Evolutionary conservation across 2,797 vertebrate species (phyloP), one percentile per base, ranked within the genome.

Genomic region (Alosa sapidissima): DNA sequence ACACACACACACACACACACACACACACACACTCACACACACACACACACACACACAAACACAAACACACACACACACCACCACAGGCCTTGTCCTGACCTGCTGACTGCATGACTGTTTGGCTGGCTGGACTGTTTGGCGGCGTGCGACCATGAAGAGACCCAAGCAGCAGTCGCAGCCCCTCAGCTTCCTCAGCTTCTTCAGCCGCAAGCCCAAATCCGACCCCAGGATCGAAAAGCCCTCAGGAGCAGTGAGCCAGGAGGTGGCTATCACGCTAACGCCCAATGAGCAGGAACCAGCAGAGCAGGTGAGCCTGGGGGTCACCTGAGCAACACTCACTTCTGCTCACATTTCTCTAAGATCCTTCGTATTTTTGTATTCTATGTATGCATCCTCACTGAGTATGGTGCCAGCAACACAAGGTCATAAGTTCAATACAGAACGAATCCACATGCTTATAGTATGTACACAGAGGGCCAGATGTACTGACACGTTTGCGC

Each of bases 101-200:
- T 21, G 89, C 93, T 92, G 72, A 78, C 72, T 78, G 72, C 72
- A 78, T 78, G 72, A 78, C 36, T 19, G 72, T 47, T 78, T 19
- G 72, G 41, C 41, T 47, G 14, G 72, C 72, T 91, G 89, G 82
- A 87, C 86, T 89, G 89, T 90, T 55, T 55, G 54, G 87, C 55
- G 89, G 87, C 89, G 54, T 33, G 86, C 68, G 85, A 89, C 88
- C 91, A 96, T 97, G 97, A 97, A 96, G 92, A 94, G 85, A 91
- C 95, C 96, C 91, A 92, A 93, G n/a, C 91, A 92, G 87, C 94
- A 93, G 87, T 94, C 94, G 2, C 94, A 95, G 7, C 89, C 93
- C 60, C 92, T 95, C 84, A 91, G 92, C 91, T 95, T 96, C 68
- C 93, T 96, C 81, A 95, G 93, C 91, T 96, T 96, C 93, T 96